Evolutionary conservation across 1,140 invertebrate genomes (phyloP), one percentile per base, ranked within the genome.

Genomic region (Cyphomyrmex costatus): DNA sequence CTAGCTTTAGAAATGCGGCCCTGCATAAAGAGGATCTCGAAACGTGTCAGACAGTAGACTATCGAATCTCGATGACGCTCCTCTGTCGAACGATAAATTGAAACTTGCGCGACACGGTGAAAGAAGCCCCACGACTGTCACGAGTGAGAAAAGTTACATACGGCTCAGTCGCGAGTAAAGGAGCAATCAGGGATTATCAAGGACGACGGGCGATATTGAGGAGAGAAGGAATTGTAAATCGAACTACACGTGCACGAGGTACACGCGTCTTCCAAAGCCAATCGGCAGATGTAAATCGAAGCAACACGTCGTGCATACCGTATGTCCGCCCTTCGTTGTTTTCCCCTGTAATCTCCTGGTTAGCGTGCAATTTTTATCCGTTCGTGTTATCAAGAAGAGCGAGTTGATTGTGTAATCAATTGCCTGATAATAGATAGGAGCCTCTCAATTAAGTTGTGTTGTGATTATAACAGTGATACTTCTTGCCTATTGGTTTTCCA

Each of bases 71-170:
- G 46, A 24, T 30, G 65, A 12, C 21, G 49, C 30, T 80, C 33
- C 21, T 70, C 21, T 80, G 65, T 80, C 33, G 49, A 42, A 21
- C 51, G 33, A 80, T 70, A 58, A 80, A 80, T 80, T 33, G 65
- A 42, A 10, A 56, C 33, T 80, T 49, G 14, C 21, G 16, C 21
- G 49, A 27, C 33, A 33, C 21, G 46, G 8, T 68, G 51, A 8
- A n/a, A 68, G 42, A 58, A 33, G 51, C 51, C 8, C 51, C 8
- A 42, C 10, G 36, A 42, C 36, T 10, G 36, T 42, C 49, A 51
- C 27, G 14, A 70, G 53, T 27, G 21, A 68, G 30, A 51, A 68
- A n/a, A 80, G 19, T 36, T 63, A 24, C n/a, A 68, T 49, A 33
- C 61, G 10, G 27, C 36, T 3, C 19, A 27, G 24, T 19, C 51